phyloP scores from a whole-genome alignment of 2,797 vertebrate species.

The Vireo griseus region DNA sequence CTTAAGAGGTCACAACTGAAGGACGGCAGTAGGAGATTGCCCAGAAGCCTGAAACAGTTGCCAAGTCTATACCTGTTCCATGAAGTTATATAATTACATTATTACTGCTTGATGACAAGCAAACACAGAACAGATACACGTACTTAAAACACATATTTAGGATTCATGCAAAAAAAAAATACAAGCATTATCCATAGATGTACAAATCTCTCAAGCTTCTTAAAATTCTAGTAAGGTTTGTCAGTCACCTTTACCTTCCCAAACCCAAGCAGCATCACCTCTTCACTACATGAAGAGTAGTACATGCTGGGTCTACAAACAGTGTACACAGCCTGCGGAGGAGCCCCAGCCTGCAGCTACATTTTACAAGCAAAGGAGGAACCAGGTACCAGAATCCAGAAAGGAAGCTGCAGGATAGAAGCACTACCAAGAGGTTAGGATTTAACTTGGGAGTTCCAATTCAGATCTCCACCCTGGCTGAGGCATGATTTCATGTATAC shows the following conservation, averaged over 20 bases:
- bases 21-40: background rate
- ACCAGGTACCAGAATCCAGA: background rate
- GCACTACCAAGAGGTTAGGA: background rate
- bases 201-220: background rate
- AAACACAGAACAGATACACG: background rate
- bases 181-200: background rate
- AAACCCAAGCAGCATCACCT: background rate
- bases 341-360: background rate
- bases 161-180: background rate
- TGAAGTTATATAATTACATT: background rate
- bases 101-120: background rate
- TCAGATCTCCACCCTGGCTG: background rate
- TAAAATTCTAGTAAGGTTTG: background rate
- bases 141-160: background rate
- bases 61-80: background rate
- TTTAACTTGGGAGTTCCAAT: background rate
- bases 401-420: background rate
- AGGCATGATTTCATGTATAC: background rate
- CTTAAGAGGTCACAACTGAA: background rate
- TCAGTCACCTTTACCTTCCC: background rate
- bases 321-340: accelerated
- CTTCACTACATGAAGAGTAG: background rate
- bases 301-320: background rate
- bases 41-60: background rate
- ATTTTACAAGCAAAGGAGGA: background rate